phyloP scores from a whole-genome alignment of 2,113 vertebrate species.

The Larimichthys crocea region DNA sequence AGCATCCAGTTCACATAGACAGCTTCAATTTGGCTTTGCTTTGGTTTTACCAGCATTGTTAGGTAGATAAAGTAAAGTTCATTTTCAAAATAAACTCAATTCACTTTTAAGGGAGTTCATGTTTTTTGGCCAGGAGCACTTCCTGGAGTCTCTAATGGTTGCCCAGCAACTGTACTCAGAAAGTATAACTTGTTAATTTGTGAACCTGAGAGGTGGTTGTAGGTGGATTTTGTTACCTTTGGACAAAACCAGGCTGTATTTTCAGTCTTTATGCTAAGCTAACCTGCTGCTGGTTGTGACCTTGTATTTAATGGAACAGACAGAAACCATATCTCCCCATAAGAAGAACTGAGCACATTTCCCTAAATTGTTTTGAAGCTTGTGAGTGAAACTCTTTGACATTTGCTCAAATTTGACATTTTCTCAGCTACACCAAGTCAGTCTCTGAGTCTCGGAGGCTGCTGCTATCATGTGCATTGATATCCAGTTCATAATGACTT shows the following conservation, averaged over 20 bases:
- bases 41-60: not conserved
- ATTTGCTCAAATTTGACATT: not conserved
- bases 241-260: not conserved
- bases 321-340: not conserved
- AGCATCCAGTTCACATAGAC: not conserved
- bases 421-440: not conserved
- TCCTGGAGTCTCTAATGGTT: not conserved
- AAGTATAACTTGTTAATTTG: not conserved
- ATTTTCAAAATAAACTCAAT: not conserved
- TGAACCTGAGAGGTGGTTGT: not conserved
- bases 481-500: not conserved
- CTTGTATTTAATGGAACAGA: not conserved
- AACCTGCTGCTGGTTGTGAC: not conserved
- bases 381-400: not conserved
- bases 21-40: not conserved
- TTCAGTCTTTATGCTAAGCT: not conserved
- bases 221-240: not conserved
- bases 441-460: not conserved
- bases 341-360: not conserved
- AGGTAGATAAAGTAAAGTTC: not conserved
- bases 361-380: not conserved
- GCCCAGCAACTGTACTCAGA: not conserved
- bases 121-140: not conserved
- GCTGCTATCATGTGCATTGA: not conserved
- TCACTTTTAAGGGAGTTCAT: not conserved